These are phyloP conservation scores for Vulpes vulpes DNA, from an alignment of 2,113 vertebrate genomes.

Conservation along the genomic window DNA sequence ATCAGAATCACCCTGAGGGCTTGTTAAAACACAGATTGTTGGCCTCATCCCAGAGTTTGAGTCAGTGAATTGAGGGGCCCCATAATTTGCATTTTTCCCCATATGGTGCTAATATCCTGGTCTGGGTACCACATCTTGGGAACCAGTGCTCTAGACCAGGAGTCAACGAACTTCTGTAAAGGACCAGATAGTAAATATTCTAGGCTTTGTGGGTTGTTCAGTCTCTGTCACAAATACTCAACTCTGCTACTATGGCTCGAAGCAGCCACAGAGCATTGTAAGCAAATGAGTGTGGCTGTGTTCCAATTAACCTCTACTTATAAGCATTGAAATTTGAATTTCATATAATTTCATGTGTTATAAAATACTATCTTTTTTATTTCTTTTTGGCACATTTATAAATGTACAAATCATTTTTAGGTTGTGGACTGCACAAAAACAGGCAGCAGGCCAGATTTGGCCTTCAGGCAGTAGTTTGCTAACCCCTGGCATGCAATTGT, in stretches of 20 bases:
- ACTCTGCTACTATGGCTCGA: not conserved
- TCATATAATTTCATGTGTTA: not conserved
- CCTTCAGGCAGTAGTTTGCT: not conserved
- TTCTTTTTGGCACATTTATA: slow-evolving; percentile 46
- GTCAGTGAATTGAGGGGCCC: not conserved
- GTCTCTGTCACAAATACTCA: not conserved
- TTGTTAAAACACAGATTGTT: not conserved
- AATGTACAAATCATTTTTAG: slow-evolving; percentile 48
- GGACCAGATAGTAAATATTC: not conserved
- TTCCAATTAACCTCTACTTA: slow-evolving; percentile 24
- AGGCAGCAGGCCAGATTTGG: not conserved
- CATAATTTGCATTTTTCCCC: not conserved
- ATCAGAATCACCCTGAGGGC: not conserved
- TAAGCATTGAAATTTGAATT: slow-evolving; percentile 39
- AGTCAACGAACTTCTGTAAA: not conserved
- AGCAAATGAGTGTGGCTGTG: not conserved
- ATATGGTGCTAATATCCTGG: not conserved
- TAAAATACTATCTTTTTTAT: not conserved
- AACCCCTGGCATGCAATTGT: not conserved
- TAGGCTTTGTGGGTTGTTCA: not conserved
- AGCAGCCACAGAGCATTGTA: not conserved
- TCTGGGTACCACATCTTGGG: not conserved
- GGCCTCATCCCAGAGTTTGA: not conserved
- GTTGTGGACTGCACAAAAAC: not conserved
- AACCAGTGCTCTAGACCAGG: not conserved